phyloP scores from a whole-genome alignment of 2,888 invertebrate genomes.

The Cotesia congregata region DNA sequence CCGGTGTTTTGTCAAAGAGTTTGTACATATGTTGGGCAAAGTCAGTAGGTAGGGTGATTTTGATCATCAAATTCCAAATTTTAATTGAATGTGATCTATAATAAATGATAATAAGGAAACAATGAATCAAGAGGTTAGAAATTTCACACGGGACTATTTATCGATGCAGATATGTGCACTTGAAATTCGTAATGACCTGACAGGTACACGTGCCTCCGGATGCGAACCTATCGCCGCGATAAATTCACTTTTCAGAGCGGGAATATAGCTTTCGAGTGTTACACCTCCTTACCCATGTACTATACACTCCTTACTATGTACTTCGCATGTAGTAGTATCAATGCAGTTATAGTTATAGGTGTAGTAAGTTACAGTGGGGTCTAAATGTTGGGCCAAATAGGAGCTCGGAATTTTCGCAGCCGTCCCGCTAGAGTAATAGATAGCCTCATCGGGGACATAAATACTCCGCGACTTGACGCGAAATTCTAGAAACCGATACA shows the following conservation, averaged over 20 bases:
- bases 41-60: too few species aligned
- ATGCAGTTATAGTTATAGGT: background rate
- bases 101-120: slow-evolving; percentile 19
- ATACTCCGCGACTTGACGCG: slow-evolving; percentile 19
- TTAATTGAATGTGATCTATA: background rate
- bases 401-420: slow-evolving; percentile 36
- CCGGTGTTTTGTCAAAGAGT: slow-evolving; percentile 33
- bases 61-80: too few species aligned
- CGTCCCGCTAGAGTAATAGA: slow-evolving; percentile 18
- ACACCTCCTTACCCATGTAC: too few species aligned
- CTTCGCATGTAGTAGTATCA: slow-evolving; percentile 23
- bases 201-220: slow-evolving; percentile 43
- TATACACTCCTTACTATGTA: too few species aligned
- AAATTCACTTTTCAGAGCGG: slow-evolving; percentile 47
- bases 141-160: slow-evolving; percentile 48
- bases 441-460: slow-evolving; percentile 31
- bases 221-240: slow-evolving; percentile 49
- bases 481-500: slow-evolving; percentile 19
- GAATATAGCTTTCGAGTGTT: slow-evolving; percentile 7
- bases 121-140: slow-evolving; percentile 32
- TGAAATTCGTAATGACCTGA: slow-evolving; percentile 50
- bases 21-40: background rate
- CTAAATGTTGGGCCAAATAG: slow-evolving; percentile 1
- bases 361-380: too few species aligned
- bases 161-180: slow-evolving; percentile 41